Evolutionary conservation across 2,888 invertebrate genomes (phyloP), one percentile per base, ranked within the genome.

Genomic region (Luperina nickerlii): DNA sequence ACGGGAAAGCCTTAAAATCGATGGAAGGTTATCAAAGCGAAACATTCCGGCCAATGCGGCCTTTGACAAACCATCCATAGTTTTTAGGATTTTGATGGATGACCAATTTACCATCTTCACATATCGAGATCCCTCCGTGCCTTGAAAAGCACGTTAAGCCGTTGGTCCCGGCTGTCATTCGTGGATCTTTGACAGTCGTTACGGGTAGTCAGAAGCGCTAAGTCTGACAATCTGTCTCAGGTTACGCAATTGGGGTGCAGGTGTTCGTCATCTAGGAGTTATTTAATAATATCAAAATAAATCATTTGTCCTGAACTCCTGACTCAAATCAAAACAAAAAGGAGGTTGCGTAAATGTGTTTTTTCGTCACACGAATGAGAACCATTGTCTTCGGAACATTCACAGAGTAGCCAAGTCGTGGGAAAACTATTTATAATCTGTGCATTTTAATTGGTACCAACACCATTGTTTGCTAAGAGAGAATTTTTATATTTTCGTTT

Each of bases 371-470:
- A 84, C 65, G 76, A 76, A 74, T 89, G 88, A 78, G 89, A 88
- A 81, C 88, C 84, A 84, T 89, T 88, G 90, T 88, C 82, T 89
- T 38, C 75, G 69, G 76, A 24, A 75, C 66, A 88, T 69, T 65
- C 84, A 70, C 79, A 84, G 76, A 82, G 84, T 79, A 71, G 68
- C 60, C 32, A 63, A 62, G 54, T 48, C 90, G 90, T 88, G 88
- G 79, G 90, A 89, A 88, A 69, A 67, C 51, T 76, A 82, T 83
- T 79, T 88, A 83, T 81, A 81, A 82, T 84, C 79, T 84, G 76
- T 85, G 88, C 84, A 77, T 88, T 89, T 88, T 88, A 89, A 88
- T 88, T 88, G 82, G 71, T 74, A 65, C 71, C 76, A 86, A 86
- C 79, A 78, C 88, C 62, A 86, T 89, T 89, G 88, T 84, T 69